These are phyloP conservation scores for Agrotis segetum DNA, from an alignment of 2,888 invertebrate species.

Conservation along the genomic window DNA sequence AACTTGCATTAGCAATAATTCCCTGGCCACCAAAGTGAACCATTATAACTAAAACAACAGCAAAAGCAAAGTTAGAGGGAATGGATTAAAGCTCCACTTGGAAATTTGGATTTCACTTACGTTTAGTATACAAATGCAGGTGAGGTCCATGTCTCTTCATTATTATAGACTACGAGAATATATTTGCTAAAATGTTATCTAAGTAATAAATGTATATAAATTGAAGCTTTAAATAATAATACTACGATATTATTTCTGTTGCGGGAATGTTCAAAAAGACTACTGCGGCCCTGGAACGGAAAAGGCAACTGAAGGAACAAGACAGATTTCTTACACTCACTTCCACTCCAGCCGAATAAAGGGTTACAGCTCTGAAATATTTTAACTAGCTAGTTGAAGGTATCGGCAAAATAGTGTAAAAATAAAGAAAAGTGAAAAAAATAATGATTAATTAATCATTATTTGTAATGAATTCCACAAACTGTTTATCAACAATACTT, in stretches of 20 bases:
- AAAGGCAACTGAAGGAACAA: no score
- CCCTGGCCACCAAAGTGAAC: conserved; percentile 79
- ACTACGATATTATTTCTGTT: no score
- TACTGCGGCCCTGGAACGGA: no score
- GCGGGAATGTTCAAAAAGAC: no score
- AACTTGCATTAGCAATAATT: conserved; percentile 80
- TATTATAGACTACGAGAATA: conserved; percentile 17
- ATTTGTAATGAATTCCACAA: no score
- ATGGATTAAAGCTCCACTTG: conserved; percentile 79
- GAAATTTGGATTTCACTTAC: conserved; percentile 72
- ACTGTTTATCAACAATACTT: background rate
- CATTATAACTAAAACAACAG: conserved; percentile 84
- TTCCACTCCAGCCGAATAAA: no score
- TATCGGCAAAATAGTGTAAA: no score
- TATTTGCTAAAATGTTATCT: background rate
- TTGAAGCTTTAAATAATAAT: background rate
- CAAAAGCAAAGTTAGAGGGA: conserved; percentile 81
- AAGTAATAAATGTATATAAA: background rate
- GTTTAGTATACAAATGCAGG: conserved; percentile 51
- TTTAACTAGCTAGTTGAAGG: no score
- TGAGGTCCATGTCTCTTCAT: conserved; percentile 34
- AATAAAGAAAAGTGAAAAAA: no score
- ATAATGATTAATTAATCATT: no score
- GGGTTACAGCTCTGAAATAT: no score
- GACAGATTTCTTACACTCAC: no score